Evolutionary conservation across 2,797 vertebrate genomes (phyloP).

Genomic region (Dallia pectoralis): DNA sequence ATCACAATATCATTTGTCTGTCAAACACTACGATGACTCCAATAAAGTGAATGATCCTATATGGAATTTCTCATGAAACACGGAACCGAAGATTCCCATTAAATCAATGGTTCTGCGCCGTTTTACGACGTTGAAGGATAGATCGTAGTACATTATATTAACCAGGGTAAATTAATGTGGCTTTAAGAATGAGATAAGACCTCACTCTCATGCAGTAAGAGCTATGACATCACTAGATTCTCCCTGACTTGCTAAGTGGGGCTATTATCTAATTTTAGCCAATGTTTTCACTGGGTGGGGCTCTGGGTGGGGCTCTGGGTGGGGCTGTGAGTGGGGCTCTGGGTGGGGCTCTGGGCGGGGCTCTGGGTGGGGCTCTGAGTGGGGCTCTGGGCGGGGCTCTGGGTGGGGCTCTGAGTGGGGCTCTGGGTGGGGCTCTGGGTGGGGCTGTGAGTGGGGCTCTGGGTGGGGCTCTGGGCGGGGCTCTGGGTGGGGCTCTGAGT

Average conservation of each 20-base stretch:
- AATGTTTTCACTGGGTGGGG: neutral
- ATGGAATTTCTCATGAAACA: neutral
- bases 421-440: too few species aligned
- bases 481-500: too few species aligned
- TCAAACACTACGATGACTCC: neutral
- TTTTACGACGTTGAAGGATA: neutral
- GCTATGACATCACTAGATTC: neutral
- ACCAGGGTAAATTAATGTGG: neutral
- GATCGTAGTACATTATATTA: neutral
- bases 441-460: too few species aligned
- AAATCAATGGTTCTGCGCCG: neutral
- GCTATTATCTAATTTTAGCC: neutral
- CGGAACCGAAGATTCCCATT: neutral
- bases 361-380: too few species aligned
- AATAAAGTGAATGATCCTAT: neutral
- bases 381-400: too few species aligned
- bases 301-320: too few species aligned
- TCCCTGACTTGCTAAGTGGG: neutral
- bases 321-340: too few species aligned
- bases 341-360: too few species aligned
- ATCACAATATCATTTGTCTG: constrained; percentile 23
- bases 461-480: too few species aligned
- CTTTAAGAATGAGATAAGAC: neutral
- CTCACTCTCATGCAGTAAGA: neutral
- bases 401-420: too few species aligned